These are phyloP conservation scores for Myocastor coypus DNA, from an alignment of 2,113 vertebrate genomes.

Conservation along the genomic window DNA sequence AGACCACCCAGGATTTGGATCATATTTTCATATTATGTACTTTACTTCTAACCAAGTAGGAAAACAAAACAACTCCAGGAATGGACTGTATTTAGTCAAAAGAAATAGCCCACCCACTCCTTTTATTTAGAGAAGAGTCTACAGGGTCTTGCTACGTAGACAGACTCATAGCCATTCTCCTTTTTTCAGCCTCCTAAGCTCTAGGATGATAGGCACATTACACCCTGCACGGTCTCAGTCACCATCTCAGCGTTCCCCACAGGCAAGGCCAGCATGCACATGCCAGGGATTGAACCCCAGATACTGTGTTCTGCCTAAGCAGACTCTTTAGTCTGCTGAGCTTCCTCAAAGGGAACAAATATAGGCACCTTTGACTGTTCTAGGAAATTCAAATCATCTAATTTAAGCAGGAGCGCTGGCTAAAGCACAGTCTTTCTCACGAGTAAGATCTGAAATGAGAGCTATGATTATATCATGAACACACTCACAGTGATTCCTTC, in stretches of 20 bases:
- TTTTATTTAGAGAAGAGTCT: no score
- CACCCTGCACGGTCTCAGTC: no score
- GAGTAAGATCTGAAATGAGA: constrained; percentile 93
- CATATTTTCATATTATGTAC: constrained; percentile 91
- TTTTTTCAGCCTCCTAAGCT: no score
- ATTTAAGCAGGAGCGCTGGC: constrained; percentile 90
- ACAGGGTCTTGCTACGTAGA: no score
- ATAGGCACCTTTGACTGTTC: constrained; percentile 92
- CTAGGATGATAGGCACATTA: no score
- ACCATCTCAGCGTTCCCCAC: no score
- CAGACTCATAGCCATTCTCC: no score
- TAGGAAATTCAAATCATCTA: constrained; percentile 94
- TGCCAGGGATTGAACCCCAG: no score
- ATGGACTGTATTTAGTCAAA: constrained; percentile 92
- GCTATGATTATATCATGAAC: constrained; percentile 93
- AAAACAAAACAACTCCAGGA: constrained; percentile 91
- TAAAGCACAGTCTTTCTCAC: constrained; percentile 93
- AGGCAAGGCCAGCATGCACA: no score
- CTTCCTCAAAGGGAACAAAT: constrained; percentile 70
- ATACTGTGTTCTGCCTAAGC: no score
- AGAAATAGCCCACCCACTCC: constrained; percentile 79
- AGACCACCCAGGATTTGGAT: constrained; percentile 91
- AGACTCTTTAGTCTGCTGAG: no score
- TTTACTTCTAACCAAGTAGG: constrained; percentile 91
- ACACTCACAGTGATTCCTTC: constrained; percentile 92